Base-by-base conservation (phyloP, 2,113 vertebrate genomes). In the Peromyscus polionotus region DNA sequence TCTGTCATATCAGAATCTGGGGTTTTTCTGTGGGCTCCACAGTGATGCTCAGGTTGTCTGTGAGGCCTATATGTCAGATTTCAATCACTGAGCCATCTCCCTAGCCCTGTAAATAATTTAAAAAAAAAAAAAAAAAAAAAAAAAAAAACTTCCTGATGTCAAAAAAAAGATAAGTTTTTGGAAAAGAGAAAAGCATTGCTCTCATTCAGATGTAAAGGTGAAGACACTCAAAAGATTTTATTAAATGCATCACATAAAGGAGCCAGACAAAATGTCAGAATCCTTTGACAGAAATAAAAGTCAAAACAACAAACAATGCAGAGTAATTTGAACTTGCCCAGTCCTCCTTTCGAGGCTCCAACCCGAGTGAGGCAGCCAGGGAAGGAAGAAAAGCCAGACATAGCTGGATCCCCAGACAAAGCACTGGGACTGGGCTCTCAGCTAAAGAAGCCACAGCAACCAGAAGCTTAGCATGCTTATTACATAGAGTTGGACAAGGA, bases 191-290 rank as follows among this genome's bases (percentile, higher is more conserved):
- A 95, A 90, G 83, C 65, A 51, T 88, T 16, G 39, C 31, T 77
- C 22, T 75, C 24, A 61, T 92, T 84, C n/a, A 92, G 63, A 67
- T 67, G 61, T 59, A 73, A 94, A 96, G 85, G 91, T 88, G 81
- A 97, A 57, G 1, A 26, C 59, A 54, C 24, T 19, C 72, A 61
- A 77, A 81, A 67, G 36, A 68, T 79, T 59, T 36, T 73, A 85
- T 45, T 45, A 77, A 95, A 91, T 5, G 33, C 7, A 59, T 79
- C 68, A 63, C 83, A 88, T 39, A 11, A 94, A 90, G 20, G 70
- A 95, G 65, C 8, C 11, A 51, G 88, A n/a, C 7, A 42, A 92
- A 61, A 73, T 72, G 61, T 83, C 51, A 17, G 36, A 87, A 94
- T 2, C 51, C 45, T 93, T 95, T 59, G 61, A 90, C 90, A 72